Conservation (phyloP, 2,113 vertebrate species). For the Tychaedon coryphoeus region DNA sequence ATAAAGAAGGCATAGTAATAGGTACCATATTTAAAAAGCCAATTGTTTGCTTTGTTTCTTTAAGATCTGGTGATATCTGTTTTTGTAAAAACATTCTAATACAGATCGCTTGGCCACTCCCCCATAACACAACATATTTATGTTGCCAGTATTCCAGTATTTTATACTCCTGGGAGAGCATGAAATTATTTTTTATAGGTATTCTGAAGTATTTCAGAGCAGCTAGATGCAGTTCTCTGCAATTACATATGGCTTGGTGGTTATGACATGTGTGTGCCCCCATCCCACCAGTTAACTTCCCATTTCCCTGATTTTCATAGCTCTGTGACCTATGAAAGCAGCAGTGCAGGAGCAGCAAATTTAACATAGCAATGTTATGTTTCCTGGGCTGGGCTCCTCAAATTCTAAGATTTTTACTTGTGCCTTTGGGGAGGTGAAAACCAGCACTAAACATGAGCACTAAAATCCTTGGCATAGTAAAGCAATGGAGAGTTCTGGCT, state of each 20-base stretch:
- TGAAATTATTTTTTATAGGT: not conserved
- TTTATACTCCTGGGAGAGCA: not conserved
- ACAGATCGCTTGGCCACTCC: not conserved
- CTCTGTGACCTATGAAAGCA: not conserved
- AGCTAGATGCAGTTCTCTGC: not conserved
- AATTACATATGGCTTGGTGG: not conserved
- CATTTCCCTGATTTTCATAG: not conserved
- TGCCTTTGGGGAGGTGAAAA: not conserved
- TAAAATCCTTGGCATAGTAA: not conserved
- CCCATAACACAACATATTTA: not conserved
- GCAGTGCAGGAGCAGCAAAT: not conserved
- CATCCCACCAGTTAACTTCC: not conserved
- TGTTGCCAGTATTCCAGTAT: not conserved
- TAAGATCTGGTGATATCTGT: not conserved
- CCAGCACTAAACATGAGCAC: not conserved
- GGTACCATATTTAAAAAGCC: rapidly evolving
- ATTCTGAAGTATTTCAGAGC: not conserved
- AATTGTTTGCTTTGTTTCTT: not conserved
- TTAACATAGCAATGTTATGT: not conserved
- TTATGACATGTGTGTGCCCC: not conserved
- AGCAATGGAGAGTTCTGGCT: not conserved
- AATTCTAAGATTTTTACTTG: not conserved
- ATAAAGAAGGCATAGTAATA: not conserved
- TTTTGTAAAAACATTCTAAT: not conserved
- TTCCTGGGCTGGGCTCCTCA: not conserved